Evolutionary conservation across 2,113 vertebrate species (phyloP).

Genomic region (Odontesthes bonariensis): DNA sequence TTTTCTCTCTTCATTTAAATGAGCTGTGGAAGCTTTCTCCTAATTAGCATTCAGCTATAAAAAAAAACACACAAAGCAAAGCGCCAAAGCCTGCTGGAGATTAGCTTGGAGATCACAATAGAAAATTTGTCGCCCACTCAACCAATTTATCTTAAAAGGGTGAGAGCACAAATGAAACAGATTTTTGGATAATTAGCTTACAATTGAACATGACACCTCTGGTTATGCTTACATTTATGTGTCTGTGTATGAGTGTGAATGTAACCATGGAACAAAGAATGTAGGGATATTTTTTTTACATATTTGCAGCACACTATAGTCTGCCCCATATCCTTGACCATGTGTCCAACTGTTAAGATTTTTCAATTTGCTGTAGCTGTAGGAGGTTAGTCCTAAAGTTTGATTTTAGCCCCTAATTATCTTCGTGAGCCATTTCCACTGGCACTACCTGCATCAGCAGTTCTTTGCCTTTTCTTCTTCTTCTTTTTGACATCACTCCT

Average conservation of each 20-base stretch:
- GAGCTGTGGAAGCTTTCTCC: slow-evolving; percentile 12
- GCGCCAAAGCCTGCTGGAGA: background rate
- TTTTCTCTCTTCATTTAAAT: slow-evolving; percentile 4
- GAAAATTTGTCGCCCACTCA: slow-evolving; percentile 22
- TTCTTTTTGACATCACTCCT: slow-evolving; percentile 35
- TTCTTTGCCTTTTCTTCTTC: slow-evolving; percentile 49
- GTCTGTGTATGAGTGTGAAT: background rate
- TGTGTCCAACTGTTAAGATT: too few relatives aligned
- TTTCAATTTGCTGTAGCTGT: too few relatives aligned
- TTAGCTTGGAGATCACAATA: slow-evolving; percentile 29
- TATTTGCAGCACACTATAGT: background rate
- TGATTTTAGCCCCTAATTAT: slow-evolving; percentile 57
- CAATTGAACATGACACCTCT: background rate
- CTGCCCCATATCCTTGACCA: slow-evolving; percentile 29
- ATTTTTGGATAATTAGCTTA: background rate
- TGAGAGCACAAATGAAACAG: background rate
- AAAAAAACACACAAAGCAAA: slow-evolving; percentile 19
- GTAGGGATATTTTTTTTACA: background rate
- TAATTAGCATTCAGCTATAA: slow-evolving; percentile 47
- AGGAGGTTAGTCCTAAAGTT: slow-evolving; percentile 6
- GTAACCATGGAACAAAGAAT: slow-evolving; percentile 2
- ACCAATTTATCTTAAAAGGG: slow-evolving; percentile 6
- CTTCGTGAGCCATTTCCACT: slow-evolving; percentile 30
- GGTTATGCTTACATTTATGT: background rate
- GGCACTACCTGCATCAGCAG: slow-evolving; percentile 61